Evolutionary conservation across 37 sponge, comb jelly and placozoan genomes (phyloP), one percentile per base, ranked within the genome.

Genomic region (Spongilla lacustris): DNA sequence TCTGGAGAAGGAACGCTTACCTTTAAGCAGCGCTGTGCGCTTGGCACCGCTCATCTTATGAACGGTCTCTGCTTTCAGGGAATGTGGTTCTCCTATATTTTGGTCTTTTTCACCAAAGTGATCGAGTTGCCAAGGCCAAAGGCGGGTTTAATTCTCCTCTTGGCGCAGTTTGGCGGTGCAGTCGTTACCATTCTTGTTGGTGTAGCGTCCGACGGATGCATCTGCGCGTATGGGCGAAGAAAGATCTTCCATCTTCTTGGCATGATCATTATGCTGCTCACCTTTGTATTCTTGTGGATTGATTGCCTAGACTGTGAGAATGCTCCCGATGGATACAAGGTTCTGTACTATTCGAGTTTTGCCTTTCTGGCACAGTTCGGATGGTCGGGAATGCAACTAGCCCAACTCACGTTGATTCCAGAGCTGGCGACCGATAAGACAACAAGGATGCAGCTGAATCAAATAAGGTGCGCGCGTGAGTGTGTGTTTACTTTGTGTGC

Each of bases 331-430:
- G 32, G 50, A 6, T 88, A 88, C 74, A 46, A 88, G 29, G 85
- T 94, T 8, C 36, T 95, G 27, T 95, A 95, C 66, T 95, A 83
- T 77, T 79, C 90, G 0, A 49, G 84, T 34, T 97, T 97, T 67
- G 91, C 95, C 23, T 69, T 93, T 26, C 81, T 97, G 72, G 95
- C 94, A 73, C 94, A 97, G 85, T 94, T 94, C 89, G 98, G 98
- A 0, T 97, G 98, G 98, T 95, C 98, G 3, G 75, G 93, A 25
- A 89, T 87, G 1, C 98, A 97, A 77, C 90, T 97, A 66, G 87
- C 94, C 12, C 98, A 97, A 28, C 87, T 97, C 19, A 86, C 98
- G 0, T 92, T 97, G 34, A 94, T 97, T 37, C 98, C 98, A 12
- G 95, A 93, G 23, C 86, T 97, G 8, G 93, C 95, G 0, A n/a